Evolutionary conservation across 2,113 vertebrate species (phyloP).

Genomic region (Pagrus major): DNA sequence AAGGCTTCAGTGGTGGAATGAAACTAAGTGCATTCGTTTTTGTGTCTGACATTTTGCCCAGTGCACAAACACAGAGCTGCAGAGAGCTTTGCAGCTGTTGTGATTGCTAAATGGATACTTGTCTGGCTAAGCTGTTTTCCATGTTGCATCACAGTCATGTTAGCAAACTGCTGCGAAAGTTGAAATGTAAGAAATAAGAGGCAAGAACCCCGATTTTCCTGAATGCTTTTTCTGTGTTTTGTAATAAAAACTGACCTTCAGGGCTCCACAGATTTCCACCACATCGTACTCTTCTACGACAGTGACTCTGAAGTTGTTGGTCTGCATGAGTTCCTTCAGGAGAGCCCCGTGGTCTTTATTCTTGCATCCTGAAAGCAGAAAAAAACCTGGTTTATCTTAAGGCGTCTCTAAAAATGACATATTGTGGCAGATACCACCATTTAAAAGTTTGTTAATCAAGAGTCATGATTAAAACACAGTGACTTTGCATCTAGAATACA

Average conservation of each 20-base stretch:
- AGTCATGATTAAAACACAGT: not conserved
- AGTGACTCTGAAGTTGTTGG: constrained; percentile 91
- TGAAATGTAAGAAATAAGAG: not conserved
- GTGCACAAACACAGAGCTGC: not conserved
- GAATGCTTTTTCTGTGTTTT: not conserved
- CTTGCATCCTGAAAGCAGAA: constrained; percentile 87
- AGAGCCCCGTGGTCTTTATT: constrained; percentile 86
- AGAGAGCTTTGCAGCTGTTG: not conserved
- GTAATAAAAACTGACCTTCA: constrained; percentile 88
- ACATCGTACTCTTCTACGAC: constrained; percentile 94
- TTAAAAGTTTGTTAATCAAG: not conserved
- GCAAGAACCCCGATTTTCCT: not conserved
- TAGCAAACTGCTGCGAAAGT: not conserved
- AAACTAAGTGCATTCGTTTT: not conserved
- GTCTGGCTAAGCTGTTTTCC: not conserved
- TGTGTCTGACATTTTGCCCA: not conserved
- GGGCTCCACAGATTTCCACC: constrained; percentile 96
- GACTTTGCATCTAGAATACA: not conserved
- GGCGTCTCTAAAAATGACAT: not conserved
- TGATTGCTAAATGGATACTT: not conserved
- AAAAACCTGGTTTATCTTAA: not conserved
- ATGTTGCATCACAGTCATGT: not conserved
- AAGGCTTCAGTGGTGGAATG: not conserved
- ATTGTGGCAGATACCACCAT: not conserved
- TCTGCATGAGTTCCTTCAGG: constrained; percentile 97